Evolutionary conservation across 2,113 vertebrate species (phyloP).

Genomic region (Oncorhynchus gorbuscha): DNA sequence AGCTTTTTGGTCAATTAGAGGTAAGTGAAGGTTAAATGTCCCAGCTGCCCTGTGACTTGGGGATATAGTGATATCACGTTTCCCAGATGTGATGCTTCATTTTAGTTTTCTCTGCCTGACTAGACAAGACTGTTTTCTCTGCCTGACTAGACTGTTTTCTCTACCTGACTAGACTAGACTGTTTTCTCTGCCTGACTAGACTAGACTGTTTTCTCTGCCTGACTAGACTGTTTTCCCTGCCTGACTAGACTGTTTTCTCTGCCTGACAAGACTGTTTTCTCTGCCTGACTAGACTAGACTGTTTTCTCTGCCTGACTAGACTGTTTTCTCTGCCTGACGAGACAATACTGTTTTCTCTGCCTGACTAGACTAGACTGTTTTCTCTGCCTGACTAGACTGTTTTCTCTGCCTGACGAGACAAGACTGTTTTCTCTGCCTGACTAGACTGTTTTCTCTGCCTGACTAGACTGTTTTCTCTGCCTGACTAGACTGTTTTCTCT

Average conservation of each 20-base stretch:
- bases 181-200: constrained; percentile 13
- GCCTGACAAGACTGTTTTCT: too few species aligned
- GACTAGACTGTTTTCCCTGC: too few species aligned
- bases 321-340: too few species aligned
- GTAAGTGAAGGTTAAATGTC: neutral
- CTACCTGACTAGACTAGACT: neutral
- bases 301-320: too few species aligned
- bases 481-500: constrained; percentile 2
- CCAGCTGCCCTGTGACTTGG: constrained; percentile 7
- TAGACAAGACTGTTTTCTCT: constrained; percentile 7
- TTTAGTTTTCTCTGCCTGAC: too few species aligned
- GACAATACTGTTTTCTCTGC: constrained; percentile 14
- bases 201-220: too few species aligned
- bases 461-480: neutral
- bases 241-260: too few species aligned
- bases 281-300: too few species aligned
- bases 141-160: neutral
- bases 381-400: constrained; percentile 8
- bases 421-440: too few species aligned
- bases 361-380: neutral
- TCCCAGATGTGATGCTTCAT: neutral
- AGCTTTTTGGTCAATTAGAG: neutral
- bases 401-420: too few species aligned
- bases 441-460: neutral
- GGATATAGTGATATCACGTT: neutral